Evolutionary conservation across 2,113 vertebrate species (phyloP).

Genomic region (Hylia prasina): DNA sequence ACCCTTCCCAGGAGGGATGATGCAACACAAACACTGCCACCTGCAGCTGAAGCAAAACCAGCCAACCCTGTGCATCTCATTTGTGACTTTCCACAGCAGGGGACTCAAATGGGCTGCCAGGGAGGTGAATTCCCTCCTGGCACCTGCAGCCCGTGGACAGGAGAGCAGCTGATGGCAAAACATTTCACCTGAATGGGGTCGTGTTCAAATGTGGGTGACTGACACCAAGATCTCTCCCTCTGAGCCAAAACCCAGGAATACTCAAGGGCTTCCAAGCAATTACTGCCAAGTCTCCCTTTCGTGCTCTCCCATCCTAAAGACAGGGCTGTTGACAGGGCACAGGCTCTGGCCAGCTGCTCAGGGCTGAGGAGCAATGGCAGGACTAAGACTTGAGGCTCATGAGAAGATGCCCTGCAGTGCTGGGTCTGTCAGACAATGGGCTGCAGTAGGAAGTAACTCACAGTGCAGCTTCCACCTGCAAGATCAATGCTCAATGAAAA

Average conservation of each 20-base stretch:
- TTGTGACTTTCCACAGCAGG: fast-evolving
- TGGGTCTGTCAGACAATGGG: not conserved
- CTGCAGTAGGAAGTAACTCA: fast-evolving
- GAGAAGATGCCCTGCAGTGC: not conserved
- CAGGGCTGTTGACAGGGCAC: not conserved
- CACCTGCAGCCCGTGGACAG: not conserved
- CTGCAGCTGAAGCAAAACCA: not conserved
- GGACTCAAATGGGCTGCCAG: not conserved
- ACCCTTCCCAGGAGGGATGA: not conserved
- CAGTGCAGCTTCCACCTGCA: fast-evolving
- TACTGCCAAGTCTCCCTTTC: not conserved
- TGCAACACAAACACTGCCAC: not conserved
- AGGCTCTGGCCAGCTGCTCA: not conserved
- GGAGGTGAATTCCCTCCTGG: not conserved
- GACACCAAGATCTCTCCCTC: not conserved
- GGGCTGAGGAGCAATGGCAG: not conserved
- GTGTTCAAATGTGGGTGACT: not conserved
- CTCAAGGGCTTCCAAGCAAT: not conserved
- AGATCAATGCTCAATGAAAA: not conserved
- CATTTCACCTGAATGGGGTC: not conserved
- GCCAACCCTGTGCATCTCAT: not conserved
- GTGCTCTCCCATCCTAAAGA: not conserved
- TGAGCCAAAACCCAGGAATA: not conserved
- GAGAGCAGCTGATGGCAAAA: not conserved
- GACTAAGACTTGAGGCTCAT: not conserved